Evolutionary conservation across 2,888 invertebrate genomes (phyloP).

Genomic region (Dyspetes luteomarginatus): DNA sequence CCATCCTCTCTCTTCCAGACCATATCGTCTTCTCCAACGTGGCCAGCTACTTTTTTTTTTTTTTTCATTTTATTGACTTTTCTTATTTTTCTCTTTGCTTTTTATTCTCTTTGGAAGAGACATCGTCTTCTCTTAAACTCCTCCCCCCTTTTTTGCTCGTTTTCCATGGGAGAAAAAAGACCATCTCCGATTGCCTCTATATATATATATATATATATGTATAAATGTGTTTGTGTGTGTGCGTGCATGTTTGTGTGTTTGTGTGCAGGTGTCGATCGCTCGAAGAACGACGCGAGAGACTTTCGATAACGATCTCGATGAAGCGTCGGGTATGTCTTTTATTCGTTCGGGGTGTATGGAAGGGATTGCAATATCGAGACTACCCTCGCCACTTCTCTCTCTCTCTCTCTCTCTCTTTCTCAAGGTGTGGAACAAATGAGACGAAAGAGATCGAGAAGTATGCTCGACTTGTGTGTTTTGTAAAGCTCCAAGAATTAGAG

Average conservation of each 20-base stretch:
- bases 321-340: constrained; percentile 60
- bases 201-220: too few species aligned
- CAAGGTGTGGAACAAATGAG: constrained; percentile 19
- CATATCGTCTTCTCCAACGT: constrained; percentile 29
- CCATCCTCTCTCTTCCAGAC: constrained; percentile 33
- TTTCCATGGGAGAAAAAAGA: constrained; percentile 13
- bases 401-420: constrained; percentile 1
- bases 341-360: constrained; percentile 37
- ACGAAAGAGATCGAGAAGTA: constrained; percentile 31
- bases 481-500: constrained; percentile 24
- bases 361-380: constrained; percentile 23
- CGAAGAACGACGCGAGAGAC: constrained; percentile 44
- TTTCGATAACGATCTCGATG: constrained; percentile 61
- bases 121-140: background rate
- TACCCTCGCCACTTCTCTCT: background rate
- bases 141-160: background rate
- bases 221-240: background rate
- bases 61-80: constrained; percentile 1
- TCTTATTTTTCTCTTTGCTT: constrained; percentile 6
- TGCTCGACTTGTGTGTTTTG: constrained; percentile 46
- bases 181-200: background rate
- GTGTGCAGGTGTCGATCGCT: constrained; percentile 57
- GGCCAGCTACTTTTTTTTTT: background rate
- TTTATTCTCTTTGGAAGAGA: constrained; percentile 42
- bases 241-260: background rate